A percentile compares a stretch with the other conserved stretches of the same genome.
Evolutionary conservation across 2,888 invertebrate genomes (phyloP).

Genomic region (Mimumesa dahlbomi): DNA sequence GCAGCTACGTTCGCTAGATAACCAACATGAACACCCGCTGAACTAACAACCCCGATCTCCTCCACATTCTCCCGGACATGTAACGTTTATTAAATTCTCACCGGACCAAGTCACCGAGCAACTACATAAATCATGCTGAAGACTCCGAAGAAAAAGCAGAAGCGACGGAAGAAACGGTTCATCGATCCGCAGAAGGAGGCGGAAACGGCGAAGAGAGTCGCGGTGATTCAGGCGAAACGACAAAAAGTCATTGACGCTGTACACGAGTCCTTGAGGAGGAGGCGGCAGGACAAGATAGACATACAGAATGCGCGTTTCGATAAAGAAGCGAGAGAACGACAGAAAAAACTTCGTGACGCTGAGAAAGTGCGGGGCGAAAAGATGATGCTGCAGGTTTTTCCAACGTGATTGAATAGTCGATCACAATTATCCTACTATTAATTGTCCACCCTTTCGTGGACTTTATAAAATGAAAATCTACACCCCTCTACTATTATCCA

Average conservation of each 20-base stretch:
- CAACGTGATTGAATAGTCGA: neutral
- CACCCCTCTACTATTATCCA: too few species aligned
- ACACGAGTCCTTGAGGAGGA: constrained; percentile 27
- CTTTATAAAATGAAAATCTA: neutral
- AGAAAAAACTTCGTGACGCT: constrained; percentile 38
- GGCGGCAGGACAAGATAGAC: constrained; percentile 27
- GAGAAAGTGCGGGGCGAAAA: constrained; percentile 45
- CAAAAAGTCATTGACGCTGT: constrained; percentile 41
- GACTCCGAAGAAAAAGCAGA: constrained; percentile 12
- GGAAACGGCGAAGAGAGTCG: constrained; percentile 24
- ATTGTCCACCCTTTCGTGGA: neutral
- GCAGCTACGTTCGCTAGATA: too few species aligned
- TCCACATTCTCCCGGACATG: too few species aligned
- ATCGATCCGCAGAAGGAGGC: constrained; percentile 24
- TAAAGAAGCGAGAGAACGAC: constrained; percentile 38
- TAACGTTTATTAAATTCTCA: too few species aligned
- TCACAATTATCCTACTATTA: neutral
- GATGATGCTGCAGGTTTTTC: constrained; percentile 49
- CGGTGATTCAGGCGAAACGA: constrained; percentile 31
- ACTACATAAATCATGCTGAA: constrained; percentile 7
- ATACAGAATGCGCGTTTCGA: constrained; percentile 29
- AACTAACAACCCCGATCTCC: too few species aligned
- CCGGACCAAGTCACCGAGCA: too few species aligned
- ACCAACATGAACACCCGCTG: too few species aligned
- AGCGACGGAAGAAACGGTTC: constrained; percentile 8